Percentiles rank a stretch among this genome's conserved stretches.
phyloP scores from a whole-genome alignment of 2,797 vertebrate species.

The Hypotaenidia okinawae region DNA sequence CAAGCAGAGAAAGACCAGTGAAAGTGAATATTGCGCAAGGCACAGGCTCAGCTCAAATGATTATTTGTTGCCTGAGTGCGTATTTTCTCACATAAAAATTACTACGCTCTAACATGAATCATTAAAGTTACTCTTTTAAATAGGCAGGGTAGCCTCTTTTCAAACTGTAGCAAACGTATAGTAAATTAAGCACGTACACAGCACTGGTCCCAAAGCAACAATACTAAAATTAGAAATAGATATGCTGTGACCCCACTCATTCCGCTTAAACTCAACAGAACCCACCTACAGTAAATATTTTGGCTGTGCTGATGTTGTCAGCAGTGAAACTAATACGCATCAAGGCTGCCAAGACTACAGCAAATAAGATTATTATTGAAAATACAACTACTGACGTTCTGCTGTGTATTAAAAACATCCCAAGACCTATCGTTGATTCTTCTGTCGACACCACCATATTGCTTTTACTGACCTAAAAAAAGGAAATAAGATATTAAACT shows the following conservation, averaged over 20 bases:
- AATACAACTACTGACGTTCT: background rate
- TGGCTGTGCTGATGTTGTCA: background rate
- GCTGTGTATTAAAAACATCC: background rate
- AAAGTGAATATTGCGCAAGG: background rate
- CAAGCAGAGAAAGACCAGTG: background rate
- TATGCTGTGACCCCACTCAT: background rate
- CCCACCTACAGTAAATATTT: constrained; percentile 32
- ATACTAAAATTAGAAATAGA: constrained; percentile 23
- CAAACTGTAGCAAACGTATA: background rate
- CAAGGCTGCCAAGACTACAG: background rate
- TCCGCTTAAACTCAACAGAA: constrained; percentile 17
- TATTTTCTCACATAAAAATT: constrained; percentile 7
- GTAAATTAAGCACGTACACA: background rate
- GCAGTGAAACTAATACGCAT: background rate
- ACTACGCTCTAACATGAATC: background rate
- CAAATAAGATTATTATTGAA: constrained; percentile 19
- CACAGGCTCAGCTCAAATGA: background rate
- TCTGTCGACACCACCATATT: background rate
- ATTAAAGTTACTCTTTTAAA: no score
- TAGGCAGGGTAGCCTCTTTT: no score
- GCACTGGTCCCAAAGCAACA: background rate
- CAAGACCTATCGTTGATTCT: background rate
- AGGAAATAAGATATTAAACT: background rate
- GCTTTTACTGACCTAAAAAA: background rate
- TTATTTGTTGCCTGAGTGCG: background rate